Evolutionary conservation across 2,113 vertebrate genomes (phyloP).

Genomic region (Caranx ignobilis): DNA sequence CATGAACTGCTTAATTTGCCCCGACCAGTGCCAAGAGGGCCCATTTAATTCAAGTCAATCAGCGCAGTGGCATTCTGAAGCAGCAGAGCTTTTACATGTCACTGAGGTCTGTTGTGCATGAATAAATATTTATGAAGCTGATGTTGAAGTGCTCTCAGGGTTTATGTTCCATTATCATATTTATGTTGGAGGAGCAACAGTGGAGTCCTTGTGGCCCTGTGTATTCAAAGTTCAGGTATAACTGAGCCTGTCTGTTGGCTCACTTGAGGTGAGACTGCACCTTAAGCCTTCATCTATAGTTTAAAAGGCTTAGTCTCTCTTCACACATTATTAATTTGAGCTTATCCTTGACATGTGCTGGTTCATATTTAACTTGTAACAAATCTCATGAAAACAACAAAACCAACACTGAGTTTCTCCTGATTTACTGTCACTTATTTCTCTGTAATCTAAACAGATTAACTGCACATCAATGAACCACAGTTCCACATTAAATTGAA

Average conservation of each 20-base stretch:
- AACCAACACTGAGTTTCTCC: too few relatives aligned
- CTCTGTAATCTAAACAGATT: background rate
- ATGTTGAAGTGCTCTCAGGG: slow-evolving; percentile 45
- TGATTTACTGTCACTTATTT: too few relatives aligned
- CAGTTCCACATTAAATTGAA: too few relatives aligned
- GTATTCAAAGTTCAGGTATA: slow-evolving; percentile 6
- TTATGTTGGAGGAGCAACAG: slow-evolving; percentile 30
- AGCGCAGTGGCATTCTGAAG: slow-evolving; percentile 39
- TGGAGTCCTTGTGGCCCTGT: background rate
- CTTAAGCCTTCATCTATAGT: background rate
- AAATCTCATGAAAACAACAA: background rate
- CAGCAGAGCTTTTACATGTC: slow-evolving; percentile 25
- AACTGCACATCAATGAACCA: background rate
- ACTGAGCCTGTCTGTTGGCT: background rate
- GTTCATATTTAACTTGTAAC: background rate
- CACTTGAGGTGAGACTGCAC: background rate
- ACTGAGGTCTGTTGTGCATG: slow-evolving; percentile 28
- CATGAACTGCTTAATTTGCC: slow-evolving; percentile 47
- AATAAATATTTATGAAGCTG: slow-evolving; percentile 67
- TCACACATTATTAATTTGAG: background rate
- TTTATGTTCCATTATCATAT: slow-evolving; percentile 52
- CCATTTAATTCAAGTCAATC: slow-evolving; percentile 69
- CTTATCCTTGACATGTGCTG: background rate
- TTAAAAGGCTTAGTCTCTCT: background rate
- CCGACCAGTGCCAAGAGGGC: slow-evolving; percentile 44